Percentiles rank a stretch among this genome's conserved stretches.
These are phyloP conservation scores for Nothoprocta perdicaria DNA, from an alignment of 2,113 vertebrate genomes.

Conservation along the genomic window DNA sequence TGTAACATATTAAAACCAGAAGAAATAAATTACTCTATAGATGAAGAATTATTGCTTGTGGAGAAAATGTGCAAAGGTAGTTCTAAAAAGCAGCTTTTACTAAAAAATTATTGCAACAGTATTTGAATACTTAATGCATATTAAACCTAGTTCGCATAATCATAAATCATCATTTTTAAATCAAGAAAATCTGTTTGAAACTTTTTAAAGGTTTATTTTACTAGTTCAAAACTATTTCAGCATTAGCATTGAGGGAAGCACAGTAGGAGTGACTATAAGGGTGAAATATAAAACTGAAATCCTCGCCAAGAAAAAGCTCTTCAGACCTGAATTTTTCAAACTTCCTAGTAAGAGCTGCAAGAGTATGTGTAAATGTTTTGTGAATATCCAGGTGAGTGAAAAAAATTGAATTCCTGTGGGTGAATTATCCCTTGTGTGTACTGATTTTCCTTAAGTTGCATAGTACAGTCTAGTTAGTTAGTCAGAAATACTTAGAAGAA, in stretches of 20 bases:
- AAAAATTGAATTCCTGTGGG: neutral
- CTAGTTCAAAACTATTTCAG: constrained; percentile 56
- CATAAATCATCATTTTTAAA: constrained; percentile 82
- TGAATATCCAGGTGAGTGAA: constrained; percentile 8
- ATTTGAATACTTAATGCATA: constrained; percentile 86
- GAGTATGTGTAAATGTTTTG: neutral
- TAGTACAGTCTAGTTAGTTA: neutral
- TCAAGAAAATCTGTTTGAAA: constrained; percentile 77
- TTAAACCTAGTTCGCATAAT: constrained; percentile 74
- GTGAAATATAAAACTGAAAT: constrained; percentile 35
- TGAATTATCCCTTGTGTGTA: neutral
- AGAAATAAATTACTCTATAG: constrained; percentile 95
- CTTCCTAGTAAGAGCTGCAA: neutral
- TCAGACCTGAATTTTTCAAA: neutral
- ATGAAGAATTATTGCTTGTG: constrained; percentile 93
- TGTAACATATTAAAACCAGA: constrained; percentile 98
- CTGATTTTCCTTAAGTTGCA: neutral
- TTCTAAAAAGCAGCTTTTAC: constrained; percentile 84
- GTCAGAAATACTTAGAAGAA: neutral
- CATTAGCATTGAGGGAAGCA: constrained; percentile 37
- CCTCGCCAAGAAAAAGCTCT: constrained; percentile 26
- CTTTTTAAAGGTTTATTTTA: constrained; percentile 75
- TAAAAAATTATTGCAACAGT: constrained; percentile 85
- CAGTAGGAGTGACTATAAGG: constrained; percentile 22
- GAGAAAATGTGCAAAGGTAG: constrained; percentile 83